These are phyloP conservation scores for Acanthopleura granulata DNA, from an alignment of 2,888 invertebrate genomes.

Conservation along the genomic window DNA sequence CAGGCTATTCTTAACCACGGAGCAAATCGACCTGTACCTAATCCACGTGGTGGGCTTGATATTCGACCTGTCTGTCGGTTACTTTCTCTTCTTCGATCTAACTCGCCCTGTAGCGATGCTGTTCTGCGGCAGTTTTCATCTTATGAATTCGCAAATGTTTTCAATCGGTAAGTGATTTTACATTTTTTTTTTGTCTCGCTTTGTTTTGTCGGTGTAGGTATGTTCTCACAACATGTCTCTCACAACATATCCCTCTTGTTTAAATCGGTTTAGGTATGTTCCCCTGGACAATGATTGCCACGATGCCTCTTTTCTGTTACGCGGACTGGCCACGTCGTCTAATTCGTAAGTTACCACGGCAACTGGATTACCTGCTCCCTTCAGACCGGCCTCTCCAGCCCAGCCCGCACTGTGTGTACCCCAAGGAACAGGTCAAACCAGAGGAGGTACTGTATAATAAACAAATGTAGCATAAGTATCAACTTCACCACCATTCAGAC, in stretches of 20 bases:
- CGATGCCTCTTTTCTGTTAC: constrained; percentile 86
- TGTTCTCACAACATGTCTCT: too few relatives aligned
- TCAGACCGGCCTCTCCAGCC: constrained; percentile 39
- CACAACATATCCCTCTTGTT: constrained; percentile 54
- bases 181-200: background rate
- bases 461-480: too few relatives aligned
- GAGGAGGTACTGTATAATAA: constrained; percentile 32
- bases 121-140: constrained; percentile 84
- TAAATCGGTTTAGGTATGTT: constrained; percentile 79
- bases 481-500: too few relatives aligned
- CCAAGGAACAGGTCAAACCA: constrained; percentile 54
- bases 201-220: too few relatives aligned
- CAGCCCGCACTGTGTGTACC: constrained; percentile 57
- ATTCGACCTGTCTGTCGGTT: constrained; percentile 86
- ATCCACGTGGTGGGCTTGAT: constrained; percentile 90
- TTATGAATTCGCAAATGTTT: constrained; percentile 92
- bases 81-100: constrained; percentile 82
- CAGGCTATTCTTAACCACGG: background rate
- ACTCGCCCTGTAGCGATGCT: constrained; percentile 82
- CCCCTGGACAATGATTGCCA: constrained; percentile 90
- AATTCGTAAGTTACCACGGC: constrained; percentile 36
- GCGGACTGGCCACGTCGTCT: constrained; percentile 79
- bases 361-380: constrained; percentile 38
- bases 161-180: constrained; percentile 79
- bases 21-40: constrained; percentile 80